These are phyloP conservation scores for Mycogona germanica DNA, from an alignment of 2,888 invertebrate species.

Conservation along the genomic window DNA sequence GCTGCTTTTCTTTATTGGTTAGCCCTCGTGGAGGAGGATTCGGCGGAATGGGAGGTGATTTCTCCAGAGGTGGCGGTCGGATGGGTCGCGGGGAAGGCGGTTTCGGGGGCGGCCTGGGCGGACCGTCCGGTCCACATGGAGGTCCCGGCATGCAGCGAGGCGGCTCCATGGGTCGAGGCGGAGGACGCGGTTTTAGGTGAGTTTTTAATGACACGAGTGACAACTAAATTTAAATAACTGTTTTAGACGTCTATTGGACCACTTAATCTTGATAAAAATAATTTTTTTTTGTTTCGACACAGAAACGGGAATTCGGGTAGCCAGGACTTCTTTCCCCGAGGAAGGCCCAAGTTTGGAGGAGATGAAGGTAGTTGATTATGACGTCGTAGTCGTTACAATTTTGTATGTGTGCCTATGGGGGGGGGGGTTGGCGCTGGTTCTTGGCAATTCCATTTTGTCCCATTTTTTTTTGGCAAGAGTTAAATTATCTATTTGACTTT, in stretches of 20 bases:
- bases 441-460: neutral
- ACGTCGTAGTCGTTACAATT: too few species aligned
- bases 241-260: neutral
- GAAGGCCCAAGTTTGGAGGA: slow-evolving; percentile 20
- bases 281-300: neutral
- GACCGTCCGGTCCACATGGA: slow-evolving; percentile 22
- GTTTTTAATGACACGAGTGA: slow-evolving; percentile 24
- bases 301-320: slow-evolving; percentile 27
- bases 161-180: slow-evolving; percentile 29
- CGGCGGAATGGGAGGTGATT: slow-evolving; percentile 9
- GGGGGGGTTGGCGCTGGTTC: slow-evolving; percentile 14
- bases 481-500: too few species aligned
- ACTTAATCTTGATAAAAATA: neutral
- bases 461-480: neutral
- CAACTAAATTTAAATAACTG: neutral
- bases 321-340: slow-evolving; percentile 26
- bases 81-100: slow-evolving; percentile 24
- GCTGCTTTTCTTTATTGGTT: neutral
- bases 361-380: slow-evolving; percentile 20
- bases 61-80: slow-evolving; percentile 10
- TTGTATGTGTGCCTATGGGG: too few species aligned
- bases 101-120: slow-evolving; percentile 24
- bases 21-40: neutral
- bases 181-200: slow-evolving; percentile 27
- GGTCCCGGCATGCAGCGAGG: slow-evolving; percentile 25